Evolutionary conservation across 2,113 vertebrate genomes (phyloP).

Genomic region (Otolemur garnettii): DNA sequence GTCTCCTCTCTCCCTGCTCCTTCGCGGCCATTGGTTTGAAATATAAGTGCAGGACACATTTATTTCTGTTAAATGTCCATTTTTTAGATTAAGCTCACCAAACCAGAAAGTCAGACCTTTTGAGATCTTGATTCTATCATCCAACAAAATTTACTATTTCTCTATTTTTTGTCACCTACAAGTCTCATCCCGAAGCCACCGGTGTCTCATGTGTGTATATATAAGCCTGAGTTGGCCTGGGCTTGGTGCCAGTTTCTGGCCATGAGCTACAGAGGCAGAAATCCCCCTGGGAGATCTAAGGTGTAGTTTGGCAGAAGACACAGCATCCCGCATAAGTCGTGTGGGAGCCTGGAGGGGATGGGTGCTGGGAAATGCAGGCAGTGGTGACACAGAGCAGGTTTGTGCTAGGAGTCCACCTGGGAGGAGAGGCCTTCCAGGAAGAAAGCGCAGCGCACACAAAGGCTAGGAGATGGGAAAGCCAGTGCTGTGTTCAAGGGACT

Average conservation of each 20-base stretch:
- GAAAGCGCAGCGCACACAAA: background rate
- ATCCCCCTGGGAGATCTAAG: background rate
- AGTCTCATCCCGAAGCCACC: conserved; percentile 19
- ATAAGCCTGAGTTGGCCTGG: background rate
- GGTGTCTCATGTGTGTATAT: background rate
- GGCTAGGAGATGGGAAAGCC: background rate
- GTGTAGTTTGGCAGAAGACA: background rate
- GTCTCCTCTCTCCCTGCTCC: background rate
- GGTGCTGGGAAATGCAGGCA: background rate
- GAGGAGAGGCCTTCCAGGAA: background rate
- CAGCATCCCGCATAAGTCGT: no score
- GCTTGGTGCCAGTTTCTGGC: conserved; percentile 9
- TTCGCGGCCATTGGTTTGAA: background rate
- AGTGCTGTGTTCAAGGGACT: background rate
- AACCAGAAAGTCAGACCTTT: conserved; percentile 1
- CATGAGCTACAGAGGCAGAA: background rate
- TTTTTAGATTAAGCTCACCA: background rate
- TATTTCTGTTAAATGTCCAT: conserved; percentile 25
- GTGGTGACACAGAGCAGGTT: background rate
- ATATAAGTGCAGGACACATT: background rate
- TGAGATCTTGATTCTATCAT: background rate
- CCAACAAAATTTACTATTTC: background rate
- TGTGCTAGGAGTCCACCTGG: background rate
- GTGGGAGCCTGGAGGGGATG: background rate
- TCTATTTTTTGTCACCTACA: background rate